Percentiles rank a stretch among this genome's conserved stretches.
Conservation (phyloP, 2,113 vertebrate species). For the Actinemys pallida region DNA sequence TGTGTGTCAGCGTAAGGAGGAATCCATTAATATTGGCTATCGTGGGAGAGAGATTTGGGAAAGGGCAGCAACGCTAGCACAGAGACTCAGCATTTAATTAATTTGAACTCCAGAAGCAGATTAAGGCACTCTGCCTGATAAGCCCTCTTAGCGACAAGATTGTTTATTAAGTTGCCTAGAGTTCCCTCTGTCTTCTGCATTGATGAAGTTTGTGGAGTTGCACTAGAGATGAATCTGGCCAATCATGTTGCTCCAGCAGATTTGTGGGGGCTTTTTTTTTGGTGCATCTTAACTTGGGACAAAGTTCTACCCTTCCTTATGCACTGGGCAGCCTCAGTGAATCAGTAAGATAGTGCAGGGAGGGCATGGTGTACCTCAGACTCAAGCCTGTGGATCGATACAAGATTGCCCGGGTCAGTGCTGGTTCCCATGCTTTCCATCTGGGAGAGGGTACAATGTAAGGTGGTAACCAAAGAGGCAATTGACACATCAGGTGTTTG, state of each 20-base stretch:
- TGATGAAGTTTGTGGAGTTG: neutral
- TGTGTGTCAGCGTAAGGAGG: conserved; percentile 3
- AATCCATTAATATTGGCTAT: neutral
- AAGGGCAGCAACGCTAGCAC: neutral
- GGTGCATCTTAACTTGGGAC: neutral
- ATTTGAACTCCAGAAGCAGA: neutral
- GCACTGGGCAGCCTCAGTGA: neutral
- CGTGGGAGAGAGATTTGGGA: neutral
- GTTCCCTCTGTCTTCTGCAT: neutral
- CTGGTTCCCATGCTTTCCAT: neutral
- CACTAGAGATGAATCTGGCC: neutral
- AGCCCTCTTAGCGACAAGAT: neutral
- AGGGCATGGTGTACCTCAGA: neutral
- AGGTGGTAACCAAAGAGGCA: neutral
- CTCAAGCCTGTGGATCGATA: neutral
- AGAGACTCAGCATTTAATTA: neutral
- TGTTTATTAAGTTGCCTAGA: neutral
- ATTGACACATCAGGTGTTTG: neutral
- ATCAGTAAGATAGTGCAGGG: neutral
- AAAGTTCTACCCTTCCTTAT: neutral
- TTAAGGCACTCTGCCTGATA: neutral
- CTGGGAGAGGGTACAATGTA: too few relatives aligned
- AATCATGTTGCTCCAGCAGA: too few relatives aligned
- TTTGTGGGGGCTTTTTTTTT: neutral
- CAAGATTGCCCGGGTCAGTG: neutral